Evolutionary conservation across 2,113 vertebrate genomes (phyloP).

Genomic region (Rhea americana): DNA sequence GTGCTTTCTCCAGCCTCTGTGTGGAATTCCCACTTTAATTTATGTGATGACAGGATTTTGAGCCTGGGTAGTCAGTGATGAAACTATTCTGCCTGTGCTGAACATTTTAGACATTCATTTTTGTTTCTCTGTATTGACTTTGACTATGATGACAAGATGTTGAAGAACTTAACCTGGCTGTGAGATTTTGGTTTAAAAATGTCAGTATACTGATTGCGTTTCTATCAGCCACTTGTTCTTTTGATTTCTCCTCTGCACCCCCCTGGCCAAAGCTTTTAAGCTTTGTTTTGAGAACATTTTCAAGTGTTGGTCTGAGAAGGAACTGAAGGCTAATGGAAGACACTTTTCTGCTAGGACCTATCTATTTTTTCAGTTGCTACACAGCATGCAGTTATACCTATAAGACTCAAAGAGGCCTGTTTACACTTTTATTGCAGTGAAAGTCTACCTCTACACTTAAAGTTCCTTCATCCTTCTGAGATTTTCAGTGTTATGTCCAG

Average conservation of each 20-base stretch:
- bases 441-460: neutral
- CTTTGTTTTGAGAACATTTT: neutral
- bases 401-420: too few relatives aligned
- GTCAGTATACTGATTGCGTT: neutral
- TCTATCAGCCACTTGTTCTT: neutral
- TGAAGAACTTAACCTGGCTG: neutral
- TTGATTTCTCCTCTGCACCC: neutral
- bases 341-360: neutral
- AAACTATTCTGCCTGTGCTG: neutral
- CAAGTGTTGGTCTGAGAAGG: neutral
- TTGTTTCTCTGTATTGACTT: neutral
- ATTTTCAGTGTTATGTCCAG: neutral
- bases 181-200: neutral
- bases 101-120: rapidly evolving
- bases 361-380: neutral
- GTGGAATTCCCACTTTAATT: neutral
- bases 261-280: neutral
- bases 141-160: rapidly evolving
- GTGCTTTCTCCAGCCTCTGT: neutral
- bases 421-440: neutral
- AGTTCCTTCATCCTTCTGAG: neutral
- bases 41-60: neutral
- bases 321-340: neutral
- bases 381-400: neutral
- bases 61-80: rapidly evolving